Evolutionary conservation across 2,888 invertebrate genomes (phyloP), one percentile per base, ranked within the genome.

Genomic region (Platycnemis pennipes): DNA sequence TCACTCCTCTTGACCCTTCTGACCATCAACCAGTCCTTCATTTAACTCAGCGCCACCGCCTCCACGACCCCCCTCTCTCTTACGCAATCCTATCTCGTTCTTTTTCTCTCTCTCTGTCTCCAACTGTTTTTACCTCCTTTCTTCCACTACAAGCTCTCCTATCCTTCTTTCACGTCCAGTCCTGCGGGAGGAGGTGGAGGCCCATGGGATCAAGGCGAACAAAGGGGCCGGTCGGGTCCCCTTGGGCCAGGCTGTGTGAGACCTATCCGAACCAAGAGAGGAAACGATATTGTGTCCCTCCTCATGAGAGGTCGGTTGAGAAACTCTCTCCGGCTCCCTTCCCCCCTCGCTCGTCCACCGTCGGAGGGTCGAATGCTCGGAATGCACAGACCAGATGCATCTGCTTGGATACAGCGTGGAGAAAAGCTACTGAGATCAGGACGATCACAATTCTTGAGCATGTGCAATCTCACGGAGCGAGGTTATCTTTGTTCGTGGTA

Each of bases 271-370:
- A 77, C 13, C 31, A 16, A 77, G 37, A 77, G 77, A 77, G 77
- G 77, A 37, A 77, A 77, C 37, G 77, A 77, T 31, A 77, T 77
- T 37, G 77, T 77, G 63, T 63, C 63, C 26, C 63, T 63, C 63
- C 77, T 37, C 31, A 37, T 26, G 37, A 77, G 77, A 77, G 69
- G 31, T 69, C 69, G 69, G 69, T 69, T 69, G 69, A 31, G 69
- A n/a, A 69, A 69, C 69, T 69, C n/a, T n/a, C n/a, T n/a, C 49
- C 13, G n/a, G n/a, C n/a, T n/a, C 49, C 13, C 49, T 49, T 19
- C 19, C 49, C 19, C 49, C 49, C 49, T 49, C 49, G n/a, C n/a
- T n/a, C n/a, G n/a, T n/a, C n/a, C n/a, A n/a, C n/a, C n/a, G 22
- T 56, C 56, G 22, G 56, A n/a, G 31, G 69, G 69, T n/a, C 8